phyloP scores from a whole-genome alignment of 53 echinoderm and acorn worm genomes.

The Echinarachnius parma region DNA sequence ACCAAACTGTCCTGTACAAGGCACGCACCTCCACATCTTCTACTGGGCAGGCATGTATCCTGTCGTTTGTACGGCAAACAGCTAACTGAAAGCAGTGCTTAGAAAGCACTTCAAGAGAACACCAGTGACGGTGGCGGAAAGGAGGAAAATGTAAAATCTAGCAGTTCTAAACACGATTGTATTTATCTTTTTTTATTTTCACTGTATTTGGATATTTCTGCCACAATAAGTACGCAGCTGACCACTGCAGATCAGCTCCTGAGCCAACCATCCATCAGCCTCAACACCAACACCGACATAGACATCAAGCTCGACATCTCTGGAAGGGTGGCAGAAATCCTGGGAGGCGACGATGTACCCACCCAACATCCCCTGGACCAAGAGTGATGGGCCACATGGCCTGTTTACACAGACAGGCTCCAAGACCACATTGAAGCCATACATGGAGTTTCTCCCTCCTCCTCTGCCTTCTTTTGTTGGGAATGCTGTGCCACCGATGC shows the following conservation, averaged over 20 bases:
- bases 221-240: no score
- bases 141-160: no score
- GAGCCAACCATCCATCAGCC: no score
- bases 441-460: conserved; percentile 52
- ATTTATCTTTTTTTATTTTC: no score
- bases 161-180: no score
- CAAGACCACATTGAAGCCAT: conserved; percentile 33
- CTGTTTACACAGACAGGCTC: conserved; percentile 37
- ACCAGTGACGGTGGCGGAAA: no score
- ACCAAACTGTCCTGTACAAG: conserved; percentile 43
- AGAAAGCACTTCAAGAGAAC: no score
- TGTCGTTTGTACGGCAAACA: conserved; percentile 30
- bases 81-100: no score
- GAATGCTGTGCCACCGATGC: conserved; percentile 50
- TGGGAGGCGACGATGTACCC: conserved; percentile 54
- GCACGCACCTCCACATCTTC: conserved; percentile 40
- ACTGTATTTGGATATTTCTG: no score
- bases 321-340: conserved; percentile 65
- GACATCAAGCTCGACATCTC: neutral
- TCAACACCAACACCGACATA: no score
- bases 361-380: conserved; percentile 54
- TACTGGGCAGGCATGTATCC: conserved; percentile 31
- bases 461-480: conserved; percentile 37
- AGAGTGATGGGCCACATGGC: conserved; percentile 52
- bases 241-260: no score